These are phyloP conservation scores for Hemicrepidius hirtus DNA, from an alignment of 2,888 invertebrate genomes.

Conservation along the genomic window DNA sequence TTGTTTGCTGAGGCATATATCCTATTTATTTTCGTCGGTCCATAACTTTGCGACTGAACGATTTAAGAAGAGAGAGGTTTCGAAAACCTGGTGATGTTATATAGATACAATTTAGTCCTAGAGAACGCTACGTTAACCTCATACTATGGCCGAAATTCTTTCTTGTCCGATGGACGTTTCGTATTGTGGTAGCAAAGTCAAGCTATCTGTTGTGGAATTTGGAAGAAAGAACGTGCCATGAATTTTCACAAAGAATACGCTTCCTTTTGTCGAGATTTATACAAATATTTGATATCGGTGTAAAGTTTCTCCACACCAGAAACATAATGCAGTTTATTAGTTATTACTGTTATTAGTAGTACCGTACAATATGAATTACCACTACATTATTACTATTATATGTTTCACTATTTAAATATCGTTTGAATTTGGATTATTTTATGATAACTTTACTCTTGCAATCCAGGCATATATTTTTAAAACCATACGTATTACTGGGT, in stretches of 20 bases:
- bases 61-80: constrained; percentile 53
- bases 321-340: not conserved
- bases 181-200: constrained; percentile 48
- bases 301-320: not conserved
- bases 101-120: constrained; percentile 59
- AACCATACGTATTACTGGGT: too few relatives aligned
- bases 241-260: constrained; percentile 37
- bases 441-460: too few relatives aligned
- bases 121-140: constrained; percentile 57
- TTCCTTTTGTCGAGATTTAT: constrained; percentile 26
- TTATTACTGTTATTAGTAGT: too few relatives aligned
- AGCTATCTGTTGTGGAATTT: constrained; percentile 45
- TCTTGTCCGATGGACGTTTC: constrained; percentile 44
- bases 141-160: constrained; percentile 54
- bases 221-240: constrained; percentile 37
- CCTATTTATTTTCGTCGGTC: constrained; percentile 61
- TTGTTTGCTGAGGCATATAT: constrained; percentile 55
- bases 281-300: constrained; percentile 32
- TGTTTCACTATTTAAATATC: too few relatives aligned
- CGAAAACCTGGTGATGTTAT: constrained; percentile 53
- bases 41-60: constrained; percentile 58
- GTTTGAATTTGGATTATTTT: too few relatives aligned
- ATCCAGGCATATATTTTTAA: too few relatives aligned
- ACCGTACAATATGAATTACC: too few relatives aligned
- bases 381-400: too few relatives aligned